Evolutionary conservation across 2,797 vertebrate species (phyloP).

Genomic region (Brachyrhaphis roseni): DNA sequence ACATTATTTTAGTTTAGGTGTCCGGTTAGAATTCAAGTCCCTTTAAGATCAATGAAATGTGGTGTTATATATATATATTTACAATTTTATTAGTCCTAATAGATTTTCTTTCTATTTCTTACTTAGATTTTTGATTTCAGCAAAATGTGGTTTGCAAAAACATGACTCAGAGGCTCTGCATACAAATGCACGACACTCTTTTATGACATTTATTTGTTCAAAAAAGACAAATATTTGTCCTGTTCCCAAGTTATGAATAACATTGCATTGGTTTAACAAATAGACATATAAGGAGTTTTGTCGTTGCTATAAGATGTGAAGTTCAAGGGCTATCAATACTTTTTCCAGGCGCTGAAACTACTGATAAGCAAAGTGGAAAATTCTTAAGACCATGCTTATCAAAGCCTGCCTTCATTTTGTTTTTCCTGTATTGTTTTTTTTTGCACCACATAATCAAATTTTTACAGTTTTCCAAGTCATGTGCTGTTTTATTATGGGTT

Average conservation of each 20-base stretch:
- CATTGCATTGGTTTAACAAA: not conserved
- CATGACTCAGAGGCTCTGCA: not conserved
- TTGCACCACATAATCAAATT: not conserved
- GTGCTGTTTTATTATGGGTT: conserved; percentile 50
- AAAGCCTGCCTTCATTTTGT: conserved; percentile 27
- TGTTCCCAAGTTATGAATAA: not conserved
- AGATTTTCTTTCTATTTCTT: not conserved
- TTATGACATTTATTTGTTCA: not conserved
- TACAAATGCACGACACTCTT: not conserved
- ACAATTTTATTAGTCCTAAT: not conserved
- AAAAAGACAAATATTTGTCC: not conserved
- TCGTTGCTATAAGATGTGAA: not conserved
- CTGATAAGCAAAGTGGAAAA: conserved; percentile 23
- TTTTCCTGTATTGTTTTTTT: conserved; percentile 16
- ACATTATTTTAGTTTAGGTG: not conserved
- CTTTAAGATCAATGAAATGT: not conserved
- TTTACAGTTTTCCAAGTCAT: conserved; percentile 39
- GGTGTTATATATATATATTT: not conserved
- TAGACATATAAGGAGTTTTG: not conserved
- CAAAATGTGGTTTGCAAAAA: not conserved
- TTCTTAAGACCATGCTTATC: conserved; percentile 20
- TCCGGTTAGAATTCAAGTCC: not conserved
- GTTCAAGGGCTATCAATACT: not conserved
- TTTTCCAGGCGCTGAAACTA: conserved; percentile 2
- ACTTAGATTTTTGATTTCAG: not conserved